Percentiles rank a stretch among this genome's conserved stretches.
phyloP scores from a whole-genome alignment of 2,113 vertebrate genomes.

The Mellivora capensis region DNA sequence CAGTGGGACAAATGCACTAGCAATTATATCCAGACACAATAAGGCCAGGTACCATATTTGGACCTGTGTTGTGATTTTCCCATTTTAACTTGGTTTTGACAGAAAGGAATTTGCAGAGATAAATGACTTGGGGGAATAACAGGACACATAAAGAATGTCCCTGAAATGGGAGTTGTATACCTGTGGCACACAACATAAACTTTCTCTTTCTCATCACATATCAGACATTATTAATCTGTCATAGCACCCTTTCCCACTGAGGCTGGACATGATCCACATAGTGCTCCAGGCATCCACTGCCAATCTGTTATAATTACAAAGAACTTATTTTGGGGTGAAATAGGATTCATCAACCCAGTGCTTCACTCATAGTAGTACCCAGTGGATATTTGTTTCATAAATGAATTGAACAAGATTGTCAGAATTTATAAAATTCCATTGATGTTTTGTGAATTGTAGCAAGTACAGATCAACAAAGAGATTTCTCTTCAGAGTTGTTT shows the following conservation, averaged over 20 bases:
- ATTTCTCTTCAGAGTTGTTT: neutral
- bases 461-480: neutral
- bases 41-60: neutral
- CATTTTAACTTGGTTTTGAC: neutral
- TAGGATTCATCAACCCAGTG: neutral
- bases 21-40: neutral
- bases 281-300: neutral
- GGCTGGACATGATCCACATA: neutral
- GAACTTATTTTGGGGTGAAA: neutral
- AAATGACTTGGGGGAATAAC: neutral
- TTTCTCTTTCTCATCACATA: neutral
- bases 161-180: neutral
- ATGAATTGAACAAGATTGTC: neutral
- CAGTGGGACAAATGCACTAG: neutral
- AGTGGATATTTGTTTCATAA: neutral
- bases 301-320: neutral
- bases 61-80: neutral
- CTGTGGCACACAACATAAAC: accelerated
- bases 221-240: neutral
- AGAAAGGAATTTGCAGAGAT: neutral
- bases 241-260: neutral
- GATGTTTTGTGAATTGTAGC: neutral
- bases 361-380: neutral
- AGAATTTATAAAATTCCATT: neutral
- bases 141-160: neutral